These are phyloP conservation scores for Sebastes fasciatus DNA, from an alignment of 2,113 vertebrate genomes.

Conservation along the genomic window DNA sequence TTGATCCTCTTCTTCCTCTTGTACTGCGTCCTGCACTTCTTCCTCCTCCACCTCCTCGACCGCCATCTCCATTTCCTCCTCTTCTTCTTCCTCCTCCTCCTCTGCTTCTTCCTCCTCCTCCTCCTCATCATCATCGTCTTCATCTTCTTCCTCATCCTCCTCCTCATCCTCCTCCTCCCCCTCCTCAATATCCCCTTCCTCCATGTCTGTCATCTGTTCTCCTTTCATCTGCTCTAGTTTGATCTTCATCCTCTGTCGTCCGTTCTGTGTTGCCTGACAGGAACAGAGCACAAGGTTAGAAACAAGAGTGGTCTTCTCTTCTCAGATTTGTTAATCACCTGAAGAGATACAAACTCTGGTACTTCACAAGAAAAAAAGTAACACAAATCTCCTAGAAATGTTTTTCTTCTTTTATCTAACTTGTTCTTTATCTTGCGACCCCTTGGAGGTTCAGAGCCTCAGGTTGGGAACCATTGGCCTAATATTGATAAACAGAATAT, in stretches of 20 bases:
- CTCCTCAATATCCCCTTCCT: conserved; percentile 35
- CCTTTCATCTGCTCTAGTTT: conserved; percentile 52
- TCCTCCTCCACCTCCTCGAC: background rate
- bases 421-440: no score
- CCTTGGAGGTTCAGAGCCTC: background rate
- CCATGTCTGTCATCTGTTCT: conserved; percentile 38
- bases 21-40: background rate
- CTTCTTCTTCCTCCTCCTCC: background rate
- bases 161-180: background rate
- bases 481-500: no score
- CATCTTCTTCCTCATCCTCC: rapidly evolving
- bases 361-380: background rate
- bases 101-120: conserved; percentile 8
- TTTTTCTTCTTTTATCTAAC: background rate
- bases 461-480: no score
- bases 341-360: background rate
- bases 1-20: background rate
- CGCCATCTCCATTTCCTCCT: background rate
- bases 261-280: conserved; percentile 40
- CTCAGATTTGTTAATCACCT: background rate
- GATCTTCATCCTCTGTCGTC: conserved; percentile 18
- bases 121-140: rapidly evolving
- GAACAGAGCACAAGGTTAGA: background rate
- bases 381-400: background rate
- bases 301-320: background rate